Evolutionary conservation across 2,797 vertebrate genomes (phyloP).

Genomic region (Squalus acanthias): DNA sequence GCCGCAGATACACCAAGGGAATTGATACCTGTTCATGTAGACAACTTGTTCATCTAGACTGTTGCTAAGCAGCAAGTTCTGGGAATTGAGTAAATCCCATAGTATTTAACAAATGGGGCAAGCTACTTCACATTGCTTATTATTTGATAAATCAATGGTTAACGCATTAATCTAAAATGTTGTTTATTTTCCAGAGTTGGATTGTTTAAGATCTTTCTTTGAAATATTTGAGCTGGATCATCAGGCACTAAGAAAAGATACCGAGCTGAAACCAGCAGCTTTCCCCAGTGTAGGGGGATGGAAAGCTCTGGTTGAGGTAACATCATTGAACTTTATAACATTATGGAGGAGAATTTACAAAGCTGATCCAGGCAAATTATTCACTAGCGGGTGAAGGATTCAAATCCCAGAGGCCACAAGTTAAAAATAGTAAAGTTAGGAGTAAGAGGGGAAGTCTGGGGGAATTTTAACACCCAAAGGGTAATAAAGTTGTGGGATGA

Average conservation of each 20-base stretch:
- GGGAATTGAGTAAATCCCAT: neutral
- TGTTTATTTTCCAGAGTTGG: neutral
- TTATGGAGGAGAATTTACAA: neutral
- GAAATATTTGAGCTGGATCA: neutral
- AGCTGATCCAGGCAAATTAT: neutral
- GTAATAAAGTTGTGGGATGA: neutral
- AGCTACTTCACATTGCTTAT: neutral
- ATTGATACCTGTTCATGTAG: neutral
- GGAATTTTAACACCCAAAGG: neutral
- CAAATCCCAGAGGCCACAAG: neutral
- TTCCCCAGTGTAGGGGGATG: neutral
- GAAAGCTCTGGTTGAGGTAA: neutral
- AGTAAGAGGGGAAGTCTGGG: neutral
- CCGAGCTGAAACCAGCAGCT: neutral
- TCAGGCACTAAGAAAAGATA: neutral
- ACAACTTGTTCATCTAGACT: neutral
- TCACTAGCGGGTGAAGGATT: neutral
- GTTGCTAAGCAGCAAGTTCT: neutral
- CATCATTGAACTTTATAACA: neutral
- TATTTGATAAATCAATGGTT: neutral
- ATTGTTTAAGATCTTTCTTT: neutral
- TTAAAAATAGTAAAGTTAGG: neutral
- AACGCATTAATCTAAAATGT: neutral
- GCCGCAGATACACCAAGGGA: neutral
- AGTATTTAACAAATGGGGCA: neutral